These are phyloP conservation scores for Gopherus flavomarginatus DNA, from an alignment of 2,113 vertebrate species.

Conservation along the genomic window DNA sequence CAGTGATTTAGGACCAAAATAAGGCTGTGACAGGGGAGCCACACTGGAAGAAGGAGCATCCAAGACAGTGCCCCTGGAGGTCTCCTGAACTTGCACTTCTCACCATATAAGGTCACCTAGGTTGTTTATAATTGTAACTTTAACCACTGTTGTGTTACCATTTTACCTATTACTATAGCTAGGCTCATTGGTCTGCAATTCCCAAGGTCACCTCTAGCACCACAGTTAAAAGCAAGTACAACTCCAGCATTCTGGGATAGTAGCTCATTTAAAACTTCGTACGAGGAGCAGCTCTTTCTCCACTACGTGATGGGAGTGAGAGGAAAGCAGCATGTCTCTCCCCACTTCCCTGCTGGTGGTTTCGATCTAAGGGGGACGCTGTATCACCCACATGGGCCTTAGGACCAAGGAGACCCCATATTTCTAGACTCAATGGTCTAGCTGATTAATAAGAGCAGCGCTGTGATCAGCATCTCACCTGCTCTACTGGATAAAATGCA, in stretches of 20 bases:
- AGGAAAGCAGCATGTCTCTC: neutral
- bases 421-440: neutral
- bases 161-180: neutral
- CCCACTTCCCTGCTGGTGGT: neutral
- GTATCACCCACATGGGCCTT: neutral
- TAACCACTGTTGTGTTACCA: neutral
- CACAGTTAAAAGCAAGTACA: neutral
- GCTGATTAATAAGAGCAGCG: neutral
- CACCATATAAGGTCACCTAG: neutral
- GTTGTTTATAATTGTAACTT: neutral
- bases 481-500: neutral
- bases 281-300: neutral
- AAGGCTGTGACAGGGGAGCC: neutral
- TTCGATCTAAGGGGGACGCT: neutral
- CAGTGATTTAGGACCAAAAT: neutral
- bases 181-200: neutral
- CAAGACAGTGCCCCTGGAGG: neutral
- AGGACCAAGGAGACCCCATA: neutral
- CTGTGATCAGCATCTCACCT: neutral
- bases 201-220: neutral
- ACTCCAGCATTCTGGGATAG: neutral
- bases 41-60: accelerated
- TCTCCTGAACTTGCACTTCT: neutral
- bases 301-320: neutral
- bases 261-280: neutral